Evolutionary conservation across 2,888 invertebrate genomes (phyloP).

Genomic region (Luperina nickerlii): DNA sequence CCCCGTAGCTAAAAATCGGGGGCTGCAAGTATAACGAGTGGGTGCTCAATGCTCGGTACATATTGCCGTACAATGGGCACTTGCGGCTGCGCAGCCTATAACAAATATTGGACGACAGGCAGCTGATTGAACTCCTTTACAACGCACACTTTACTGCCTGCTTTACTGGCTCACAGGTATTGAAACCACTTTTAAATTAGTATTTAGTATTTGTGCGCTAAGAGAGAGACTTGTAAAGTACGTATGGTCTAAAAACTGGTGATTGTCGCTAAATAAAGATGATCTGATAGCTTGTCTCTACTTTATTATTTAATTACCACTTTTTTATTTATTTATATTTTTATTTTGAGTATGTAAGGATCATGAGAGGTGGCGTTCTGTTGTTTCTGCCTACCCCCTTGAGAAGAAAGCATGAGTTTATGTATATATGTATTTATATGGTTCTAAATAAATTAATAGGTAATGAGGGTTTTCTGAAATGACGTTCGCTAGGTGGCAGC

Average conservation of each 20-base stretch:
- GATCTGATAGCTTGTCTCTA: background rate
- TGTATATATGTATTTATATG: background rate
- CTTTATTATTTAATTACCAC: background rate
- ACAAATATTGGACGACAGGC: constrained; percentile 75
- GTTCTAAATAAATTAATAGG: background rate
- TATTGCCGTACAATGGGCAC: constrained; percentile 74
- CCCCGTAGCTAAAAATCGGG: constrained; percentile 52
- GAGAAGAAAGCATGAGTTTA: background rate
- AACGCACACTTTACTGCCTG: constrained; percentile 56
- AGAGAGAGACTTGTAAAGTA: constrained; percentile 23
- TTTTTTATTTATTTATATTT: background rate
- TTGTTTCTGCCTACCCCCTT: background rate
- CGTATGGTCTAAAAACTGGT: background rate
- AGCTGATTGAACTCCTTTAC: constrained; percentile 66
- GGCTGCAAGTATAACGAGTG: constrained; percentile 63
- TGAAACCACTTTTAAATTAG: constrained; percentile 63
- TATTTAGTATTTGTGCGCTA: constrained; percentile 28
- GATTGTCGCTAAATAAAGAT: background rate
- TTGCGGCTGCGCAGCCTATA: constrained; percentile 74
- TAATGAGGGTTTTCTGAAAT: too few species aligned
- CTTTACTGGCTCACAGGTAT: constrained; percentile 50
- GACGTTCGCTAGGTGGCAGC: too few species aligned
- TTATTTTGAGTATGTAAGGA: background rate
- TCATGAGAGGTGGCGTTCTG: background rate
- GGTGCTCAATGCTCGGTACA: constrained; percentile 47